phyloP scores from a whole-genome alignment of 2,113 vertebrate species.

The Epinephelus fuscoguttatus region DNA sequence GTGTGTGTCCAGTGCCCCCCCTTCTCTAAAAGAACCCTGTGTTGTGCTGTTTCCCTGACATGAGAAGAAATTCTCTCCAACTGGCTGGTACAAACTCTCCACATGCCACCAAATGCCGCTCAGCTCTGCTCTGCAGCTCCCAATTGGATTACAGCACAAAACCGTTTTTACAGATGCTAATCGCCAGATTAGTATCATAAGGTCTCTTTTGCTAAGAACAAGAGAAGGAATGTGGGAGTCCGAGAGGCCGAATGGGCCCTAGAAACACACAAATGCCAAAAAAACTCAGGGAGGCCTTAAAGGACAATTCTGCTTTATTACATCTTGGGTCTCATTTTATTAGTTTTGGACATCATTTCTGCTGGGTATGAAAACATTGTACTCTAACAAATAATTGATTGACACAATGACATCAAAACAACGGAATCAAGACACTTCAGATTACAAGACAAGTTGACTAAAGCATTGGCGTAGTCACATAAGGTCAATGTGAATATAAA shows the following conservation, averaged over 20 bases:
- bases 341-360: not conserved
- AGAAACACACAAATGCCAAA: conserved; percentile 14
- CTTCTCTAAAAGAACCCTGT: conserved; percentile 13
- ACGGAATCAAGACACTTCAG: too few species aligned
- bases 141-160: conserved; percentile 67
- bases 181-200: conserved; percentile 74
- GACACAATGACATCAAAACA: not conserved
- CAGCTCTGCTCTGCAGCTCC: conserved; percentile 24
- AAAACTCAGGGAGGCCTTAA: not conserved
- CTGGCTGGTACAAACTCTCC: conserved; percentile 46
- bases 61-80: conserved; percentile 24
- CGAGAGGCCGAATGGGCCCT: not conserved
- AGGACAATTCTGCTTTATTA: not conserved
- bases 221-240: conserved; percentile 54
- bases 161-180: conserved; percentile 63
- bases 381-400: not conserved
- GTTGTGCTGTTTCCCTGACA: conserved; percentile 30
- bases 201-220: conserved; percentile 50
- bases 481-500: not conserved
- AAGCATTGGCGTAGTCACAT: not conserved
- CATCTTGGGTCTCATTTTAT: conserved; percentile 11
- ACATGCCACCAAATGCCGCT: conserved; percentile 36
- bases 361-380: not conserved
- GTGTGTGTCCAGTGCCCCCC: not conserved
- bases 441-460: not conserved